phyloP scores from a whole-genome alignment of 1,140 invertebrate genomes.

The Camponotus floridanus region DNA sequence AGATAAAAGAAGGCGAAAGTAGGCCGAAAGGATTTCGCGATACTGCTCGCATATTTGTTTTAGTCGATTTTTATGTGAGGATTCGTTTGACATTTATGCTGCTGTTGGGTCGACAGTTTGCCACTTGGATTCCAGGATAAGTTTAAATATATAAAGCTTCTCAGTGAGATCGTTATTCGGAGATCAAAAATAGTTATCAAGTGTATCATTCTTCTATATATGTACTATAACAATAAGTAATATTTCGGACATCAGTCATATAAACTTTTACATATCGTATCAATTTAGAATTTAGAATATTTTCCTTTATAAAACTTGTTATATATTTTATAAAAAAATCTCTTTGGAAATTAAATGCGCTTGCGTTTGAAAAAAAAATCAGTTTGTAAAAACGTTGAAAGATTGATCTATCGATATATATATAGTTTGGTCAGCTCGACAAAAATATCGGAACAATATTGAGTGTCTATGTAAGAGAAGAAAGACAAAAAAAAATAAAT shows the following conservation, averaged over 20 bases:
- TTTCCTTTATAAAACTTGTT: neutral
- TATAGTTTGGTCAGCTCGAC: neutral
- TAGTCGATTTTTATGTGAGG: constrained; percentile 31
- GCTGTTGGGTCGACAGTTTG: neutral
- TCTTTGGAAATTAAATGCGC: neutral
- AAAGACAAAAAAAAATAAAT: constrained; percentile 11
- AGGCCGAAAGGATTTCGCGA: constrained; percentile 54
- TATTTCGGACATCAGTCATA: constrained; percentile 4
- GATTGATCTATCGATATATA: neutral
- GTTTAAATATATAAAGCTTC: constrained; percentile 16
- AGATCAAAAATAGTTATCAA: constrained; percentile 19
- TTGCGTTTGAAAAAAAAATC: neutral
- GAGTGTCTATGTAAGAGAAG: neutral
- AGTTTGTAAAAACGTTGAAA: neutral
- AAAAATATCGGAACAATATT: constrained; percentile 5
- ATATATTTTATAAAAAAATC: too few relatives aligned
- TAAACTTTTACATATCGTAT: neutral
- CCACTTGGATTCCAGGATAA: constrained; percentile 15
- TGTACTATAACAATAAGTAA: neutral
- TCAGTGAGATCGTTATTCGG: neutral
- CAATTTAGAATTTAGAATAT: neutral
- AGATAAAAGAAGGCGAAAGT: constrained; percentile 49
- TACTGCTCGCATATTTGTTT: constrained; percentile 19
- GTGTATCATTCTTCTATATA: neutral
- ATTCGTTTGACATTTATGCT: constrained; percentile 33